Evolutionary conservation across 2,113 vertebrate genomes (phyloP), one percentile per base, ranked within the genome.

Genomic region (Rhadina sibilatrix): DNA sequence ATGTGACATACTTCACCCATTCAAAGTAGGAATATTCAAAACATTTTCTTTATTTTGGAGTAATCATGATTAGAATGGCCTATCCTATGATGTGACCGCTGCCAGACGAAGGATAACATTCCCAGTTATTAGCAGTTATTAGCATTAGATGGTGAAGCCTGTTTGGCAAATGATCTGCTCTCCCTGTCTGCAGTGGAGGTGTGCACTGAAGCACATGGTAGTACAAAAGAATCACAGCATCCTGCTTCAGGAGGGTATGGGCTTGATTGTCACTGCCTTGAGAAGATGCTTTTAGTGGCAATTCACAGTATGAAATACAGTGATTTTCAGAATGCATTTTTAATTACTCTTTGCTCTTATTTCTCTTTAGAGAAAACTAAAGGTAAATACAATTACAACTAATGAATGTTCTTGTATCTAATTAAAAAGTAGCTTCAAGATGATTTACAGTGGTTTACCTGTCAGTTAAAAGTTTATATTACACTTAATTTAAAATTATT

Each of bases 251-350:
- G 42, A 63, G 56, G 61, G 17, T 11, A 30, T 30, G 33, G 68
- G 23, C 10, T 70, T 92, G 65, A 63, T 30, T 86, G 42, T n/a
- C 42, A 40, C 37, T 78, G 57, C 49, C 71, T 42, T 59, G 57
- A 53, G 46, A 90, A 94, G 40, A 37, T 77, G 61, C 61, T 83
- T 7, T 59, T 82, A 30, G 49, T 75, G 74, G 25, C 15, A 47
- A 71, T 83, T 91, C 63, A 49, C n/a, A 71, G 69, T 28, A 12
- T 85, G 87, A 83, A 76, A 82, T 56, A 63, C 44, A 91, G 71
- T 24, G 68, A 49, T 90, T 87, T 95, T 83, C 50, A 77, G 47
- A 35, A 90, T 57, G 22, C 23, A 24, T 82, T 82, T 94, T 83
- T 81, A 89, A 76, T 96, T 89, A 60, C 42, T 83, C 37, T 90